Evolutionary conservation across 2,888 invertebrate species (phyloP), one percentile per base, ranked within the genome.

Genomic region (Archaeoteleia sp.): DNA sequence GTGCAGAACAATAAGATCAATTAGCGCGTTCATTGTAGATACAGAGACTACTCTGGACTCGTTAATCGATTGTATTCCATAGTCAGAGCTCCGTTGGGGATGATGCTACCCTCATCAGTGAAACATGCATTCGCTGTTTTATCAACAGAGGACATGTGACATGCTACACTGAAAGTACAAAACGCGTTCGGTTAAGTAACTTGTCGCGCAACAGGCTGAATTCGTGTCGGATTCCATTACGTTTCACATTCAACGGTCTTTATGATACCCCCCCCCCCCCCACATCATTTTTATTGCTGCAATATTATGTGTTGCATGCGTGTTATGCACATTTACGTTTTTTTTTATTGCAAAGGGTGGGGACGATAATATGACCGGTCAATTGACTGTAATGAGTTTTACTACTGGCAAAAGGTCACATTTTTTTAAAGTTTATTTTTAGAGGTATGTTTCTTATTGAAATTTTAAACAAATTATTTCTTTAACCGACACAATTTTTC

Each of bases 1-100:
- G 13, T 15, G 15, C 1, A 23, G 25, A 42, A 42, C 42, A 42
- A 42, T 42, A 27, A 10, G 42, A 42, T 27, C 42, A 42, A 42
- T 42, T 42, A 42, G 42, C 25, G 27, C 42, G 42, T 42, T 42
- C 25, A 42, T 42, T 42, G 42, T 23, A 23, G 42, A 23, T 27
- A 20, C 42, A 42, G 42, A 42, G 42, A 42, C 42, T 13, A 23
- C 42, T 42, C 20, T 42, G 27, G 42, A 12, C 27, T 42, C 27
- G 42, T 27, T 10, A 27, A 42, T 42, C 27, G 42, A 42, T 42
- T 23, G 42, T 1, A 23, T 23, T 37, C 27, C 20, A 27, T 23
- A 20, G 23, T 40, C 6, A 7, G 13, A 8, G 42, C 13, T 23
- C n/a, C 42, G 27, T n/a, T 23, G 42, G 42, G 42, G 25, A 8